phyloP scores from a whole-genome alignment of 2,113 vertebrate species.

The Orycteropus afer region DNA sequence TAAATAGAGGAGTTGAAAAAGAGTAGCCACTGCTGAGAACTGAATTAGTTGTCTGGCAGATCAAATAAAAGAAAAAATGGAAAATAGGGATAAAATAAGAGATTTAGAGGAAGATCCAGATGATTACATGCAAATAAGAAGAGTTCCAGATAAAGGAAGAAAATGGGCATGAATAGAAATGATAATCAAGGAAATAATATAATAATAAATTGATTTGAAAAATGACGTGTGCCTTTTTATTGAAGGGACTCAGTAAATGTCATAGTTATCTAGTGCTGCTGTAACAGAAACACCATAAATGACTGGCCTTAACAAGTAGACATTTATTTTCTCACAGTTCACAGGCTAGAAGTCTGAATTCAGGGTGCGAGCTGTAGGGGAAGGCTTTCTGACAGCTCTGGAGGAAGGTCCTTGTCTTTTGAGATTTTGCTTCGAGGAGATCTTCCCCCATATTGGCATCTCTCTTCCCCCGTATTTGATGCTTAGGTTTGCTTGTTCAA shows the following conservation, averaged over 20 bases:
- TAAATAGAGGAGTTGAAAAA: background rate
- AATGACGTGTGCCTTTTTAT: background rate
- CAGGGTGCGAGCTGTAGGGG: no score
- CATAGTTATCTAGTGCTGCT: background rate
- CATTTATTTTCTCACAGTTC: background rate
- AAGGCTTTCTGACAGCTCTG: background rate
- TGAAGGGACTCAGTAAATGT: background rate
- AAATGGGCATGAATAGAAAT: background rate
- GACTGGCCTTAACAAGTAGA: background rate
- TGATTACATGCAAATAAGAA: constrained; percentile 22
- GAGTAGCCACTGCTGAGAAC: background rate
- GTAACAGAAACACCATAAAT: background rate
- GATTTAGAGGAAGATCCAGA: background rate
- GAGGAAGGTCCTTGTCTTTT: background rate
- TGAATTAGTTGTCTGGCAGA: constrained; percentile 23
- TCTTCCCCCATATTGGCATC: background rate
- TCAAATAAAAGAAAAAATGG: background rate
- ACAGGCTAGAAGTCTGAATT: background rate
- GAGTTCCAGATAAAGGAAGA: background rate
- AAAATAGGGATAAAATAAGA: constrained; percentile 36
- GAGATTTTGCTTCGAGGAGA: background rate
- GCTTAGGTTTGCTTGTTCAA: background rate
- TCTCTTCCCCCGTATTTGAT: background rate
- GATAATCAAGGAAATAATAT: constrained; percentile 15
- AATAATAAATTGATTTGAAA: background rate